These are phyloP conservation scores for western clawed frog (Xenopus tropicalis) DNA, from an alignment of 2,113 vertebrate species.

Conservation along the genomic window UCB_Xtro_10.0 CM004447.2:84873001-84873500, in stretches of 20 bases:
- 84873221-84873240: conserved; percentile 21
- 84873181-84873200: neutral
- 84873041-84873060: too few species aligned
- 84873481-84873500: conserved; percentile 25
- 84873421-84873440: conserved; percentile 30
- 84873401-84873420: conserved; percentile 36
- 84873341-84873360: conserved; percentile 40
- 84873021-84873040: too few species aligned
- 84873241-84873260: conserved; percentile 18
- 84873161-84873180: too few species aligned
- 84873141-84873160: too few species aligned
- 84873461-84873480: conserved; percentile 17
- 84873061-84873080: too few species aligned
- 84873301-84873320: conserved; percentile 40
- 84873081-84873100: too few species aligned
- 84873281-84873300: conserved; percentile 12
- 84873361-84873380: conserved; percentile 28
- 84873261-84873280: conserved; percentile 1
- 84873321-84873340: conserved; percentile 45
- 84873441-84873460: conserved; percentile 3
- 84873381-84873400: conserved; percentile 35
- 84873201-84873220: conserved; percentile 24
- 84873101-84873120: too few species aligned
- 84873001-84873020: too few species aligned
- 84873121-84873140: too few species aligned